phyloP scores from a whole-genome alignment of 2,797 vertebrate species.

The Bufotes viridis region DNA sequence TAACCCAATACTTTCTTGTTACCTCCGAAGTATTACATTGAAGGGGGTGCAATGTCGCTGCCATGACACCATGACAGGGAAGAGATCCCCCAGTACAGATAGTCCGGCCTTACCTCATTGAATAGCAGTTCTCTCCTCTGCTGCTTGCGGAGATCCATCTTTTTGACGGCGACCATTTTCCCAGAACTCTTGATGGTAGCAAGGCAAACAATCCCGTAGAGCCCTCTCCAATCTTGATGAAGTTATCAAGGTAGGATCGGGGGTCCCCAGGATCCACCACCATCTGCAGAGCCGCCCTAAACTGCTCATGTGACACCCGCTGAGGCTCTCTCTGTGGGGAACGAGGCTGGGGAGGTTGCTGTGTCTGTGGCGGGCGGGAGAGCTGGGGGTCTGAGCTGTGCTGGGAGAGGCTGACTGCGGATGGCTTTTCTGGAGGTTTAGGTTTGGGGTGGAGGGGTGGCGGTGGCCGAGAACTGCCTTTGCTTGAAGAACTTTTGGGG shows the following conservation, averaged over 20 bases:
- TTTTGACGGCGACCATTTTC: slow-evolving; percentile 92
- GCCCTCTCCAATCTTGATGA: slow-evolving; percentile 96
- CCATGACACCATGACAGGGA: no score
- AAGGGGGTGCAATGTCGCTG: no score
- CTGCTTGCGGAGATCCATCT: slow-evolving; percentile 96
- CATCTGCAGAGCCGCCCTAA: slow-evolving; percentile 91
- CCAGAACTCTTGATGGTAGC: slow-evolving; percentile 88
- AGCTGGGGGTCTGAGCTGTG: slow-evolving; percentile 70
- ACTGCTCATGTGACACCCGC: slow-evolving; percentile 96
- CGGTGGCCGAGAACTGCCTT: slow-evolving; percentile 61
- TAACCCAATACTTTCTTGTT: no score
- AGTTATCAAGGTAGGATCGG: slow-evolving; percentile 89
- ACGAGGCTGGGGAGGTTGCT: slow-evolving; percentile 71
- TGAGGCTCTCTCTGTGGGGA: slow-evolving; percentile 89
- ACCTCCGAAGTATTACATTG: no score
- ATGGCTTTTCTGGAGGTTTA: slow-evolving; percentile 68
- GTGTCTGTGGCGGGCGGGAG: slow-evolving; percentile 44
- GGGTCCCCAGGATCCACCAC: slow-evolving; percentile 96
- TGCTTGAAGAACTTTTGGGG: slow-evolving; percentile 30
- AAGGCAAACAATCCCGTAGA: slow-evolving; percentile 93
- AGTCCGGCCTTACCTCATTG: slow-evolving; percentile 82
- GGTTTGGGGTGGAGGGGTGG: slow-evolving; percentile 1
- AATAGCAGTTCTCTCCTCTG: slow-evolving; percentile 93
- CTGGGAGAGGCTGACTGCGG: slow-evolving; percentile 71
- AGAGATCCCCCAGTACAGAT: no score